phyloP scores from a whole-genome alignment of 2,113 vertebrate genomes.

The Leptobrachium ailaonicum region DNA sequence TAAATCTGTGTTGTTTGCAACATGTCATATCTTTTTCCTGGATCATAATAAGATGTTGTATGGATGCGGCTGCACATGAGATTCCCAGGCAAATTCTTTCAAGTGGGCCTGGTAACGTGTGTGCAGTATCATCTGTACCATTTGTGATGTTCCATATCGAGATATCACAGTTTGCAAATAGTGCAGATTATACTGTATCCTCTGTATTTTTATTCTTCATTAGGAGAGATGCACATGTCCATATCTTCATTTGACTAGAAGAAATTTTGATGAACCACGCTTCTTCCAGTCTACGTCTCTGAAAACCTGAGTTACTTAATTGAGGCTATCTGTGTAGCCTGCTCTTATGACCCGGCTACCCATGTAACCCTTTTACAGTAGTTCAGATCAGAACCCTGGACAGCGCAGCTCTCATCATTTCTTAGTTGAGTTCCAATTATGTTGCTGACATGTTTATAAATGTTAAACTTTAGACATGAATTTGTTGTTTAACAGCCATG shows the following conservation, averaged over 20 bases:
- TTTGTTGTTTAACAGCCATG: too few species aligned
- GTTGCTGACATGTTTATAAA: too few species aligned
- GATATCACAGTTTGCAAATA: slow-evolving; percentile 34
- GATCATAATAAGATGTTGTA: slow-evolving; percentile 3
- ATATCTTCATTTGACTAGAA: slow-evolving; percentile 42
- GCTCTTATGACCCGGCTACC: slow-evolving; percentile 50
- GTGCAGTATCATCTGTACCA: slow-evolving; percentile 36
- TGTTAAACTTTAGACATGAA: too few species aligned
- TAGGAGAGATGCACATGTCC: slow-evolving; percentile 48
- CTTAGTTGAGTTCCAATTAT: not conserved
- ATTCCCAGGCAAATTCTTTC: not conserved
- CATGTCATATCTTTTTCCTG: slow-evolving; percentile 19
- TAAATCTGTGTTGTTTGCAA: slow-evolving; percentile 25
- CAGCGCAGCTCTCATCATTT: slow-evolving; percentile 39
- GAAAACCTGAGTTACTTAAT: slow-evolving; percentile 50
- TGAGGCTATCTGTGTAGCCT: slow-evolving; percentile 51
- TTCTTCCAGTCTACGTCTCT: slow-evolving; percentile 49
- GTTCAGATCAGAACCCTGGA: slow-evolving; percentile 51
- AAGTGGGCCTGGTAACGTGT: slow-evolving; percentile 31
- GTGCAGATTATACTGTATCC: not conserved
- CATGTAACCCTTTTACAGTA: slow-evolving; percentile 51
- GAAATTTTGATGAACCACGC: slow-evolving; percentile 40
- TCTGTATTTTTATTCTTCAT: not conserved
- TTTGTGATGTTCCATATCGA: slow-evolving; percentile 27
- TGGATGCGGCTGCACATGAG: slow-evolving; percentile 38